Evolutionary conservation across 2,888 invertebrate species (phyloP), one percentile per base, ranked within the genome.

Genomic region (Drosophila subsilvestris): DNA sequence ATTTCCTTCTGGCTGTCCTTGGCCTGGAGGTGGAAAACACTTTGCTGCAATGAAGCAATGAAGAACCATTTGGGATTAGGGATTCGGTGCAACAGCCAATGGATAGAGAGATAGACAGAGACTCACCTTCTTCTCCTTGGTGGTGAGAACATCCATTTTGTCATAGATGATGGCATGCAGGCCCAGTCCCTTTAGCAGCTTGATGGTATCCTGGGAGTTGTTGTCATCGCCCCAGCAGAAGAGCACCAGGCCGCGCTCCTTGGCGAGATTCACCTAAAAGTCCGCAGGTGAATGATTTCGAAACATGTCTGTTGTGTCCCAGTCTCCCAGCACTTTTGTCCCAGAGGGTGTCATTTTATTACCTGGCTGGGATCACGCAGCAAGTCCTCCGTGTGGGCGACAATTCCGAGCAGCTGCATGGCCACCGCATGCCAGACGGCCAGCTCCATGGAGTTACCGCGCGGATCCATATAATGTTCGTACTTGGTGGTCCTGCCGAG

Each of bases 161-260:
- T 99, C 99, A 90, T 98, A 99, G 89, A 99, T 99, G 63, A 99
- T 96, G 49, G 98, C 99, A 90, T 99, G 98, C 42, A 99, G 94
- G 1, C 98, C 98, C 86, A 98, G 94, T 74, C 95, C 94, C 91
- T 98, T 98, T 37, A 99, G 94, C 89, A 95, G 95, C 87, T 95
- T 95, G 61, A 98, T 97, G 1, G 96, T 97, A 47, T 95, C 95
- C 76, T 95, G 95, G 91, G 97, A 96, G 86, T 98, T 98, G 90
- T 98, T 97, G 88, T 98, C 98, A 85, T 98, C 98, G 27, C 99
- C 99, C 99, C 99, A 99, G 89, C 98, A 98, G 92, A 99, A 99
- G 74, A 98, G 95, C 6, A 98, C 95, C 59, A 99, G 93, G 12
- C 97, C 96, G 17, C 95, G 94, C 82, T 96, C 94, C 79, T 95